Evolutionary conservation across 30 jellyfish, hydroid and myxozoan species (phyloP).

Genomic region (Hydractinia symbiolongicarpus): DNA sequence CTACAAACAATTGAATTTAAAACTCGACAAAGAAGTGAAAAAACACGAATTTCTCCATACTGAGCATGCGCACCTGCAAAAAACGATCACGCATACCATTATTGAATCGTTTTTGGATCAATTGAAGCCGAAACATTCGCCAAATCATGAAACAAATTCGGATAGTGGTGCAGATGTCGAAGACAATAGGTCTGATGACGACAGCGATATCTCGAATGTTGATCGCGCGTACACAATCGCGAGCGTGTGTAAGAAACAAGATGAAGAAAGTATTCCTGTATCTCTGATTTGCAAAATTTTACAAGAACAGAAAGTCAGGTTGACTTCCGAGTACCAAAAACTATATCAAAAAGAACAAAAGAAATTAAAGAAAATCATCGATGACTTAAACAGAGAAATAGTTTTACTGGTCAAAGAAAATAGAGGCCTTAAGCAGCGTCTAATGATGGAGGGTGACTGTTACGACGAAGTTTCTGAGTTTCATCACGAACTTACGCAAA

Average conservation of each 20-base stretch:
- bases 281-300: neutral
- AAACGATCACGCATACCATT: constrained; percentile 19
- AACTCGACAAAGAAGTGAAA: constrained; percentile 30
- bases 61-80: constrained; percentile 26
- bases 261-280: neutral
- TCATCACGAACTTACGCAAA: constrained; percentile 7
- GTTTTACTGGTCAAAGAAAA: neutral
- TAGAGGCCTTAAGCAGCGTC: neutral
- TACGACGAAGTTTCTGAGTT: neutral
- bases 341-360: too few species aligned
- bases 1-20: constrained; percentile 19
- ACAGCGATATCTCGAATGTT: neutral
- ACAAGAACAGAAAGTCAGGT: constrained; percentile 1
- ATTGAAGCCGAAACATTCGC: neutral
- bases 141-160: neutral
- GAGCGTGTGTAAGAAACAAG: neutral
- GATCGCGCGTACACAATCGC: neutral
- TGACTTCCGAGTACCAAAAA: neutral
- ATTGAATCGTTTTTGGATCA: constrained; percentile 8
- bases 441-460: neutral
- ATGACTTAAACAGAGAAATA: neutral
- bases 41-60: constrained; percentile 24
- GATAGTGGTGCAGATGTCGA: constrained; percentile 25
- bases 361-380: neutral
- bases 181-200: constrained; percentile 20